Evolutionary conservation across 1,140 invertebrate genomes (phyloP).

Genomic region (Heliconius himera): DNA sequence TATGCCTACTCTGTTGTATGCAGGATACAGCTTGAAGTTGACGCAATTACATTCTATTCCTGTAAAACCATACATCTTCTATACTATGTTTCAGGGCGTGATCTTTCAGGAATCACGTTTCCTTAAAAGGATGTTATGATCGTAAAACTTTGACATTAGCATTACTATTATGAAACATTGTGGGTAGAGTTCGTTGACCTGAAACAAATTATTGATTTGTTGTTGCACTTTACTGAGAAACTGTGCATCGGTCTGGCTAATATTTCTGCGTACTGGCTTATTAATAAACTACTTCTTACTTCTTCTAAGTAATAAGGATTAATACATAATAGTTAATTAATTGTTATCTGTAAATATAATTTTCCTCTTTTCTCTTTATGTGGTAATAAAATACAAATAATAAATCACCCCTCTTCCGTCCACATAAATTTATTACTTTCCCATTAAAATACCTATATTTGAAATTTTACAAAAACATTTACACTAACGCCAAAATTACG

Average conservation of each 20-base stretch:
- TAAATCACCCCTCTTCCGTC: too few species aligned
- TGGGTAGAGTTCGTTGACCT: slow-evolving; percentile 17
- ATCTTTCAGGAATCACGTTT: slow-evolving; percentile 37
- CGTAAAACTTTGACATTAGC: slow-evolving; percentile 44
- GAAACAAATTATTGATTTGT: slow-evolving; percentile 9
- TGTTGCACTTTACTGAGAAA: slow-evolving; percentile 1
- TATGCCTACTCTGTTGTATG: too few species aligned
- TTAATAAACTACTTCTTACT: background rate
- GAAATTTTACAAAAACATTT: too few species aligned
- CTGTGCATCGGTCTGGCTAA: background rate
- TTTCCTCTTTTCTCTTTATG: too few species aligned
- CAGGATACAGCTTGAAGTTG: too few species aligned
- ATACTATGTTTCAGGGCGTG: slow-evolving; percentile 15
- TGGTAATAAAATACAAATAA: too few species aligned
- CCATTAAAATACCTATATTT: too few species aligned
- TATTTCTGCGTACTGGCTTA: background rate
- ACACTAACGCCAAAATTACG: too few species aligned
- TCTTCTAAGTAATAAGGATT: background rate
- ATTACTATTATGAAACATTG: slow-evolving; percentile 38
- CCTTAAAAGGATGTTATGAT: slow-evolving; percentile 48
- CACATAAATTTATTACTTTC: too few species aligned
- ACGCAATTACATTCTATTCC: too few species aligned
- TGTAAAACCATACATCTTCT: slow-evolving; percentile 19
- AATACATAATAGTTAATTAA: too few species aligned
- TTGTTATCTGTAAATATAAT: too few species aligned